These are phyloP conservation scores for Nasonia longicornis DNA, from an alignment of 1,140 invertebrate species.

Conservation along the genomic window DNA sequence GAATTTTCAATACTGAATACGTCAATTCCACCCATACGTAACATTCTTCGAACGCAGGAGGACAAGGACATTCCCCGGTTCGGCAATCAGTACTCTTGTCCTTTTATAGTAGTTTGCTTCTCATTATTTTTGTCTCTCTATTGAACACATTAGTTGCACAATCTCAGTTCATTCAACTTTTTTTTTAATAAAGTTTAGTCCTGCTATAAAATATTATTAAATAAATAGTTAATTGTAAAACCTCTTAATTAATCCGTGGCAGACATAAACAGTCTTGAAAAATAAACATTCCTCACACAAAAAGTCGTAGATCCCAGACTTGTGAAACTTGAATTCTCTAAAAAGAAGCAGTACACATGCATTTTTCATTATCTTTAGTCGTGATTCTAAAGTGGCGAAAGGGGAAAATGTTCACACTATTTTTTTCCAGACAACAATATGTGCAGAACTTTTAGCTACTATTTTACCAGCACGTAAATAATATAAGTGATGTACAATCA, in stretches of 20 bases:
- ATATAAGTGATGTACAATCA: conserved; percentile 37
- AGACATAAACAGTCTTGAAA: conserved; percentile 43
- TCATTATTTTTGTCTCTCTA: conserved; percentile 4
- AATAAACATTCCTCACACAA: conserved; percentile 27
- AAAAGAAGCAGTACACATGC: conserved; percentile 19
- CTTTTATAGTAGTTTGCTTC: conserved; percentile 12
- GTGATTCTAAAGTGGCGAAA: conserved; percentile 15
- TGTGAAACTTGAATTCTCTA: conserved; percentile 25
- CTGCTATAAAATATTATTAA: conserved; percentile 25
- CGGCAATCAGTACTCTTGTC: conserved; percentile 16
- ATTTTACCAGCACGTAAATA: conserved; percentile 37
- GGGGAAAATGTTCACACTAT: conserved; percentile 17
- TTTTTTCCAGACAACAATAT: conserved; percentile 36
- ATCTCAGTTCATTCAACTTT: conserved; percentile 21
- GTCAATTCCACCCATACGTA: conserved; percentile 35
- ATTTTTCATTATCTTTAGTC: conserved; percentile 23
- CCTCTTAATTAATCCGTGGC: conserved; percentile 3
- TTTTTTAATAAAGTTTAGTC: conserved; percentile 16
- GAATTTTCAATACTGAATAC: conserved; percentile 44
- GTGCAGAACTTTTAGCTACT: conserved; percentile 40
- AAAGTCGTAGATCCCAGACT: conserved; percentile 17
- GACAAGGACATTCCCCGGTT: conserved; percentile 17
- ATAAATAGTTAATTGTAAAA: conserved; percentile 32
- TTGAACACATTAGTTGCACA: conserved; percentile 44
- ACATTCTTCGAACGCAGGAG: conserved; percentile 1